Evolutionary conservation across 2,888 invertebrate species (phyloP).

Genomic region (Neoaliturus tenellus): DNA sequence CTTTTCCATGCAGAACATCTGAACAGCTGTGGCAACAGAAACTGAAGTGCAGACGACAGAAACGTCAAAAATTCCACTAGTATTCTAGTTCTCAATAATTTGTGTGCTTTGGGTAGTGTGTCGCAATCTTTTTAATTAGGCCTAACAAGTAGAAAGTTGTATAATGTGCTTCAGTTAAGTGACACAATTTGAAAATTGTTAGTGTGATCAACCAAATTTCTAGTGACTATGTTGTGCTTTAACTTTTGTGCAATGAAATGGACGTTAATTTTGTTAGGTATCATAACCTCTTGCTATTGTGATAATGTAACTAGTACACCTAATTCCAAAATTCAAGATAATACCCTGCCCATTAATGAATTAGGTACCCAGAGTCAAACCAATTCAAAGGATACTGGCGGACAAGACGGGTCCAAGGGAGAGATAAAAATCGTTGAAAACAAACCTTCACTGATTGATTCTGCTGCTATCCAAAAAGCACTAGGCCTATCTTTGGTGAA

Average conservation of each 20-base stretch:
- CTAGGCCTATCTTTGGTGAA: slow-evolving; percentile 7
- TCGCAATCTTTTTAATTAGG: background rate
- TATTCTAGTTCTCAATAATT: background rate
- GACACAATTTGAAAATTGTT: background rate
- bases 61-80: background rate
- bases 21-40: too few relatives aligned
- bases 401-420: background rate
- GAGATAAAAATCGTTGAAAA: slow-evolving; percentile 12
- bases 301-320: background rate
- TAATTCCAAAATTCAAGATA: background rate
- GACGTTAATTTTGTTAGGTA: background rate
- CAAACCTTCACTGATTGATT: background rate
- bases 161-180: background rate
- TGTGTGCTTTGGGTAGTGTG: slow-evolving; percentile 1
- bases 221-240: background rate
- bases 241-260: background rate
- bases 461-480: slow-evolving; percentile 10
- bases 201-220: background rate
- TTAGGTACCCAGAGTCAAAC: background rate
- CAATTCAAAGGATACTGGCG: background rate
- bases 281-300: slow-evolving; percentile 16
- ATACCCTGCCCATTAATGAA: background rate
- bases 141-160: background rate
- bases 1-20: too few relatives aligned
- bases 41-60: background rate